Percentiles rank a stretch among this genome's conserved stretches.
Conservation (phyloP, 2,113 vertebrate genomes). For the Diphyllodes magnificus region DNA sequence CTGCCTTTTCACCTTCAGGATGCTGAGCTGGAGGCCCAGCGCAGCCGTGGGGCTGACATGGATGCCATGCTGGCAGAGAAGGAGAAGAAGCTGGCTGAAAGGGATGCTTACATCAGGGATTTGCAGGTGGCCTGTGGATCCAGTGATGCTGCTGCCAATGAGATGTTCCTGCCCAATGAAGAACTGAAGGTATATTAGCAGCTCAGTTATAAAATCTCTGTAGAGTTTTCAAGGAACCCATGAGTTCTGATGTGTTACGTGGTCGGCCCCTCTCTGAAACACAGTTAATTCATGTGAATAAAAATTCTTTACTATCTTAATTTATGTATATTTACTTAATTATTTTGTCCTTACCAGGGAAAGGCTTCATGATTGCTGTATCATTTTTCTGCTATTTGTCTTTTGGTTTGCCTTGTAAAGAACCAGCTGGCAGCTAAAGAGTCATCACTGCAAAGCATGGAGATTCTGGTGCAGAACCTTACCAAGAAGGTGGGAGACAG, state of each 20-base stretch:
- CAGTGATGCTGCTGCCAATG: not conserved
- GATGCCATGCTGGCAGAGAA: slow-evolving; percentile 82
- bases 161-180: slow-evolving; percentile 13
- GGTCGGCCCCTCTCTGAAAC: not conserved
- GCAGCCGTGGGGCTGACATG: slow-evolving; percentile 78
- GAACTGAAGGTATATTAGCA: slow-evolving; percentile 64
- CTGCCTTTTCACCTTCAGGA: slow-evolving; percentile 41
- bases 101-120: slow-evolving; percentile 85
- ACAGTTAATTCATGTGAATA: not conserved
- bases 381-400: not conserved
- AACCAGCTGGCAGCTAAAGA: slow-evolving; percentile 57
- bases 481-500: slow-evolving; percentile 85
- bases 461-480: slow-evolving; percentile 79
- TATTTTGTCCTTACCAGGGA: not conserved
- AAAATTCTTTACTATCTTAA: not conserved
- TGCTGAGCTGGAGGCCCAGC: slow-evolving; percentile 72
- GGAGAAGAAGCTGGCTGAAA: slow-evolving; percentile 80
- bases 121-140: slow-evolving; percentile 74
- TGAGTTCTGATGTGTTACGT: accelerated
- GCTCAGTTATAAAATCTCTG: not conserved
- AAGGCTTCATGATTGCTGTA: not conserved
- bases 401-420: slow-evolving; percentile 34
- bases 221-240: not conserved
- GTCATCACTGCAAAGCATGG: slow-evolving; percentile 71
- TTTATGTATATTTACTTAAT: not conserved